phyloP scores from a whole-genome alignment of 92 coral and sea anemone genomes.

The Scolanthus callimorphus region DNA sequence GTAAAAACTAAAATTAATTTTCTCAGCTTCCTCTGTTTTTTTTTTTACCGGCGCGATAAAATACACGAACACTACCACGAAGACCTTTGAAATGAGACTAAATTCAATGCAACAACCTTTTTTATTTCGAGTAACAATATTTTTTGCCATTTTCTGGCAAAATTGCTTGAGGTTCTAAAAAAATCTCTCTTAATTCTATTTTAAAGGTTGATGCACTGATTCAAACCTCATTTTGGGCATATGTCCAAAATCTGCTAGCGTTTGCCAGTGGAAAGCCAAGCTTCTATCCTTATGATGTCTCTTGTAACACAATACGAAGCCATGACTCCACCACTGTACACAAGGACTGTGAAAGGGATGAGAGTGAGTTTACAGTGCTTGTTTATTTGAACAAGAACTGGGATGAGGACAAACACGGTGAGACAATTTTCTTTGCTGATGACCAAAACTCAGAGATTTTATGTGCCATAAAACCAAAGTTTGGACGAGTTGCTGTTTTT shows the following conservation, averaged over 20 bases:
- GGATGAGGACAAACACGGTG: constrained; percentile 81
- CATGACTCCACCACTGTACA: constrained; percentile 64
- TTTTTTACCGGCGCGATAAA: too few species aligned
- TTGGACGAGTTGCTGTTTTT: constrained; percentile 74
- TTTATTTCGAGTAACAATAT: too few species aligned
- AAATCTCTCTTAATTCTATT: too few species aligned
- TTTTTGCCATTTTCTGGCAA: too few species aligned
- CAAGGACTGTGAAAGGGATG: constrained; percentile 43
- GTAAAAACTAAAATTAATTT: too few species aligned
- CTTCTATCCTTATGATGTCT: constrained; percentile 77
- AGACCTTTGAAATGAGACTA: too few species aligned
- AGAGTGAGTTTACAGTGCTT: constrained; percentile 68
- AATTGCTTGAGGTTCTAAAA: too few species aligned
- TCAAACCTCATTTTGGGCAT: too few species aligned
- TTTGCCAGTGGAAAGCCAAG: constrained; percentile 44
- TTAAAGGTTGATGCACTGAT: too few species aligned
- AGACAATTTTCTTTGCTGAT: constrained; percentile 69
- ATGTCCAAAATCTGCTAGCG: constrained; percentile 40
- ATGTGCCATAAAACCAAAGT: constrained; percentile 77
- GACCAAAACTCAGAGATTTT: constrained; percentile 48
- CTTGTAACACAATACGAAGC: constrained; percentile 71
- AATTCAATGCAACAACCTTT: too few species aligned
- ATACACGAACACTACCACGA: too few species aligned
- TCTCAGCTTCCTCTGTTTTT: too few species aligned
- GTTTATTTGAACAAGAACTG: constrained; percentile 76